Evolutionary conservation across 2,113 vertebrate species (phyloP).

Genomic region (Merops nubicus): DNA sequence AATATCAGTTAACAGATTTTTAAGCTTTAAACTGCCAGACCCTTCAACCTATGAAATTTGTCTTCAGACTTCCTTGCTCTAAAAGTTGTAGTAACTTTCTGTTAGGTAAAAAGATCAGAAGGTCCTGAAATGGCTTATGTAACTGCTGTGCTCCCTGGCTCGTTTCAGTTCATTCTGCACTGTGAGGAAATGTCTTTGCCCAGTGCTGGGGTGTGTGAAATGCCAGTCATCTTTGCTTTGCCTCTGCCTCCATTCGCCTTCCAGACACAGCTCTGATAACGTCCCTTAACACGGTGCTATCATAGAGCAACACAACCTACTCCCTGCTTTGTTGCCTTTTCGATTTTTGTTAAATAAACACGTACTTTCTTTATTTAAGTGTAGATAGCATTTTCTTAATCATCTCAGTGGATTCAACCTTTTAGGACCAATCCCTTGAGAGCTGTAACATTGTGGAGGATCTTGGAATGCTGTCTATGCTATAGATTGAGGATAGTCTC

Average conservation of each 20-base stretch:
- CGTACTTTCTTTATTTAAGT: background rate
- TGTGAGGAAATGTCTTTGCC: constrained; percentile 48
- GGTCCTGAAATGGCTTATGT: constrained; percentile 50
- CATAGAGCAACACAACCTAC: background rate
- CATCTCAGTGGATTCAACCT: background rate
- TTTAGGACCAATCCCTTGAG: background rate
- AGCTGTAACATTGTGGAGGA: background rate
- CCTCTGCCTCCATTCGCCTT: background rate
- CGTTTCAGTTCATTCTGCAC: background rate
- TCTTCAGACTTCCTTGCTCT: constrained; percentile 51
- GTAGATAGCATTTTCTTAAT: background rate
- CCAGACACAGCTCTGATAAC: background rate
- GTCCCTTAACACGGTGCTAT: background rate
- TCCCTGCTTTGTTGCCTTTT: background rate
- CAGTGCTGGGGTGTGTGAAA: background rate
- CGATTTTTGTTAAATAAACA: background rate
- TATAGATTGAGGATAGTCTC: background rate
- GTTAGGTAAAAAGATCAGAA: constrained; percentile 34
- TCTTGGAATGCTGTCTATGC: background rate
- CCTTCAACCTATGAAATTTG: constrained; percentile 55
- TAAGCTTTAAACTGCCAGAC: constrained; percentile 71
- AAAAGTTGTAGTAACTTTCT: constrained; percentile 51
- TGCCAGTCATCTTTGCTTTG: background rate
- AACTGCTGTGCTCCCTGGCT: background rate
- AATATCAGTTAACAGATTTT: constrained; percentile 81